Evolutionary conservation across 1,140 invertebrate genomes (phyloP).

Genomic region (Halesus radiatus): DNA sequence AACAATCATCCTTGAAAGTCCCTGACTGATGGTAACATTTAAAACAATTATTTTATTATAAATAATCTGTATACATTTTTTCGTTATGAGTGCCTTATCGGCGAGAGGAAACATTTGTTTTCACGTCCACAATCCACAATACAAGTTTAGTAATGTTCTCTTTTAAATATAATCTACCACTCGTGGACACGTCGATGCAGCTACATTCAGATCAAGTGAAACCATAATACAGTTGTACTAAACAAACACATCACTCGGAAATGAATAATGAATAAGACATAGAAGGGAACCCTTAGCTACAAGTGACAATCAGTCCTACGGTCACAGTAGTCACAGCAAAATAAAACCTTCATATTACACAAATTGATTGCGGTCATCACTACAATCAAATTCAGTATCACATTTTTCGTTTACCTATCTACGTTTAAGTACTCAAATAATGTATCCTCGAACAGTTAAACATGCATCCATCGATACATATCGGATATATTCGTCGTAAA

Average conservation of each 20-base stretch:
- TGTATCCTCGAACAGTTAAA: conserved; percentile 18
- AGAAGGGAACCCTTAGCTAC: conserved; percentile 20
- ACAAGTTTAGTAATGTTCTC: neutral
- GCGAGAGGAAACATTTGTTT: conserved; percentile 24
- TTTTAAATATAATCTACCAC: conserved; percentile 9
- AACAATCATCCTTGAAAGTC: conserved; percentile 54
- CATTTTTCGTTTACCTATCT: conserved; percentile 58
- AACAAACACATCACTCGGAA: conserved; percentile 10
- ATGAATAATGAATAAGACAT: neutral
- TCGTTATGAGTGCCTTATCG: conserved; percentile 37
- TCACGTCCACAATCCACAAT: neutral
- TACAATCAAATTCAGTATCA: conserved; percentile 56
- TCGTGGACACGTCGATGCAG: neutral
- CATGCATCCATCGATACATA: neutral
- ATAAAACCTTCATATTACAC: conserved; percentile 27
- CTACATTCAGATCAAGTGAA: neutral
- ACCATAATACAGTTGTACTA: neutral
- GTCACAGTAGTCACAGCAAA: conserved; percentile 17
- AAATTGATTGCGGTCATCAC: conserved; percentile 44
- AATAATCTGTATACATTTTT: conserved; percentile 52
- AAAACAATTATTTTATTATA: conserved; percentile 48
- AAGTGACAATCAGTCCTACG: conserved; percentile 18
- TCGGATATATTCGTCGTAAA: too few species aligned
- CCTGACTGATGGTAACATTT: conserved; percentile 55
- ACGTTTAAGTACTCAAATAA: conserved; percentile 56